Evolutionary conservation across 2,888 invertebrate species (phyloP), one percentile per base, ranked within the genome.

Genomic region (Calliscelio sp.): DNA sequence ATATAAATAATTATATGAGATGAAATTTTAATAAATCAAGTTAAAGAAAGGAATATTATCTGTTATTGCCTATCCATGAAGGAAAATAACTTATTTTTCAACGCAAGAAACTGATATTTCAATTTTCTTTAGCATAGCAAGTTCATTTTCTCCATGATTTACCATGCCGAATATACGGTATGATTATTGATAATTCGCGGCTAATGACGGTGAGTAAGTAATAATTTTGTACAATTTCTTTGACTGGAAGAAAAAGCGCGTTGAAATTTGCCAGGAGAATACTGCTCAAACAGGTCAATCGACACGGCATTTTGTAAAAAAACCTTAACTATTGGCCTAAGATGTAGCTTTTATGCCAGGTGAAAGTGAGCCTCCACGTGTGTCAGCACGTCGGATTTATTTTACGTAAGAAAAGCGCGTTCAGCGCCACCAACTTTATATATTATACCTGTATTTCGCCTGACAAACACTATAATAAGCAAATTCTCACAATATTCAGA

Each of bases 301-400:
- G 75, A 78, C 81, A 55, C 22, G 41, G 51, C 38, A 55, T 73
- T 77, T 77, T n/a, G n/a, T 61, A 74, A 11, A 68, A 78, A 66
- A 75, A 66, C 61, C 49, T 46, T 55, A 79, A 80, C 80, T 66
- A 80, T 79, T 75, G 61, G 79, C 49, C 66, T 55, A 78, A 80
- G 84, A 81, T 86, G 85, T 75, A 85, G 88, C 86, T 77, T 85
- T 85, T 82, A 86, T 63, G 86, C 87, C n/a, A n/a, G 87, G 90
- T 90, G 89, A 90, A 90, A 90, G 90, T 90, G 89, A 90, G 88
- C 88, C 89, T 90, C 87, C 86, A 80, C 82, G 82, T 80, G 80
- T 85, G 75, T 82, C 68, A 66, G 63, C 22, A 53, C 68, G 53
- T 77, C 22, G 53, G 79, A 61, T 61, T 74, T 79, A 65, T 70